Conservation (phyloP, 2,113 vertebrate species). For the Petaurus breviceps region DNA sequence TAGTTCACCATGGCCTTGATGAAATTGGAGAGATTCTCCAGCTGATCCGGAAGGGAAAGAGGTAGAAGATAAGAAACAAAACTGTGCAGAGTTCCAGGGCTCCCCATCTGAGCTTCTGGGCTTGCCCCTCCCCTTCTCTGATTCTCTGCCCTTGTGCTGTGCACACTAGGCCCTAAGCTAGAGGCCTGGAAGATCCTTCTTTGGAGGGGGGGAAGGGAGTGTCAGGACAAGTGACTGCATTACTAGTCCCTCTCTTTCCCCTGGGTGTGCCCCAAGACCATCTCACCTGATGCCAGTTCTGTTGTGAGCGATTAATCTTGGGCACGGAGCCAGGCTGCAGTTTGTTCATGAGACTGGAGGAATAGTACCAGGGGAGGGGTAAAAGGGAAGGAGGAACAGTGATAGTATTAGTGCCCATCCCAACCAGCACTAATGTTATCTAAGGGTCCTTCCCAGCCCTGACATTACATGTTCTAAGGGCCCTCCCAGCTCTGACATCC, state of each 20-base stretch:
- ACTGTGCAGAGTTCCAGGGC: too few relatives aligned
- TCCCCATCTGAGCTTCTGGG: neutral
- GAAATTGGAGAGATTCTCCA: constrained; percentile 97
- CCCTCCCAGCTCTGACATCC: neutral
- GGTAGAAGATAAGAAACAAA: neutral
- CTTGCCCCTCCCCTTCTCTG: neutral
- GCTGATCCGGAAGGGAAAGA: constrained; percentile 75
- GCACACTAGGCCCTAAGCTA: neutral
- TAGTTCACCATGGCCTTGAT: constrained; percentile 91
- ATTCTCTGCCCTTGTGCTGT: neutral
- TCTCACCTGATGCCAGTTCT: constrained; percentile 96
- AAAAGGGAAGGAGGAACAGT: neutral
- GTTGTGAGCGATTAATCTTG: constrained; percentile 90
- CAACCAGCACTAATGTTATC: neutral
- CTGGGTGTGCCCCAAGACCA: rapidly evolving
- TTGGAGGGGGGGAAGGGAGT: neutral
- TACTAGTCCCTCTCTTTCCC: neutral
- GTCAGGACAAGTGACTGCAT: neutral
- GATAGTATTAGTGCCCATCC: neutral
- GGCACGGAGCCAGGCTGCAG: constrained; percentile 89
- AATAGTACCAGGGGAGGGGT: constrained; percentile 48
- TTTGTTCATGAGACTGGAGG: constrained; percentile 91
- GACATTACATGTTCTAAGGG: neutral
- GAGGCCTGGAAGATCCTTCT: neutral
- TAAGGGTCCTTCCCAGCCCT: neutral